These are phyloP conservation scores for Pyrochroa serraticornis DNA, from an alignment of 2,888 invertebrate genomes.

Conservation along the genomic window DNA sequence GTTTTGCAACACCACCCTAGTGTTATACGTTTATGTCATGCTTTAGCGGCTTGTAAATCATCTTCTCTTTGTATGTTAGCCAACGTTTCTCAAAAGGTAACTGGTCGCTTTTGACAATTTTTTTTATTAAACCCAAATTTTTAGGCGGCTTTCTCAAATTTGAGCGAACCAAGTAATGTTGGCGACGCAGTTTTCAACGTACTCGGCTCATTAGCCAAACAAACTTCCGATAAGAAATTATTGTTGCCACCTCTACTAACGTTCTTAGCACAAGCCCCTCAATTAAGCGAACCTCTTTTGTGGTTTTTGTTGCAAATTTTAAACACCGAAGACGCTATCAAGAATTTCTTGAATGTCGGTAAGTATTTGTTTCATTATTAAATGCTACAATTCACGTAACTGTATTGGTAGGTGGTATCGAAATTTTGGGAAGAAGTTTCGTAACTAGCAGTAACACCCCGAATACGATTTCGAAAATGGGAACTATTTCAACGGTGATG, in stretches of 20 bases:
- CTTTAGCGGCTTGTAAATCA: slow-evolving; percentile 77
- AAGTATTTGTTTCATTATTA: slow-evolving; percentile 17
- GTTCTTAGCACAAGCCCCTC: slow-evolving; percentile 65
- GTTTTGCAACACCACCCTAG: slow-evolving; percentile 77
- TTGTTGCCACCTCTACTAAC: slow-evolving; percentile 80
- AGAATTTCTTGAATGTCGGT: slow-evolving; percentile 75
- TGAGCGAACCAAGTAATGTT: slow-evolving; percentile 74
- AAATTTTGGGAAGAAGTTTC: slow-evolving; percentile 78
- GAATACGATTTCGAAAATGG: slow-evolving; percentile 64
- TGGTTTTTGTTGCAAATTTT: slow-evolving; percentile 82
- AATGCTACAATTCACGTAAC: neutral
- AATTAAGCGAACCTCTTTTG: slow-evolving; percentile 84
- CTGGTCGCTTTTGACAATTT: too few relatives aligned
- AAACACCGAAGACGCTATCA: slow-evolving; percentile 76
- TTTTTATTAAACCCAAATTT: slow-evolving; percentile 23
- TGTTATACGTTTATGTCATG: slow-evolving; percentile 82
- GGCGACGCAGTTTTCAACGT: slow-evolving; percentile 89
- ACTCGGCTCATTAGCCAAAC: slow-evolving; percentile 75
- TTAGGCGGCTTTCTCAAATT: slow-evolving; percentile 48
- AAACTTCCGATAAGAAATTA: slow-evolving; percentile 75
- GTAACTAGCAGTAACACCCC: slow-evolving; percentile 75
- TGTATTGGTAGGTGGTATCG: slow-evolving; percentile 64
- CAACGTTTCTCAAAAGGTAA: slow-evolving; percentile 52
- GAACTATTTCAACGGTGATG: slow-evolving; percentile 64
- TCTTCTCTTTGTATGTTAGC: slow-evolving; percentile 72